Evolutionary conservation across 2,888 invertebrate species (phyloP), one percentile per base, ranked within the genome.

Genomic region (Spisula solida): DNA sequence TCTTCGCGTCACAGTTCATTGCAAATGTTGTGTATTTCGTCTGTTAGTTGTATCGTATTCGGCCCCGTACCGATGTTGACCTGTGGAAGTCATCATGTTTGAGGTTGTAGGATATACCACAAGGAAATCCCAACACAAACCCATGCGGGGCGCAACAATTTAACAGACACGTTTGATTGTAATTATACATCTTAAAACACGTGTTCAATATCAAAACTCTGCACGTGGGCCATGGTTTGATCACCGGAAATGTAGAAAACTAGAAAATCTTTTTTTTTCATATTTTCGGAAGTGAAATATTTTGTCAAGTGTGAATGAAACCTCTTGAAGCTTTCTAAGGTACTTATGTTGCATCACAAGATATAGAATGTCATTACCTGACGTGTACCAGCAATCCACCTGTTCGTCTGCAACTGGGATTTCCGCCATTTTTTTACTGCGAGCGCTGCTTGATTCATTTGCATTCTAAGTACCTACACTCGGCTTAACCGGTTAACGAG

Each of bases 171-270:
- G 79, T 85, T 79, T 79, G 78, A 79, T n/a, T 78, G 85, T 56
- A 56, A 78, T 25, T 55, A 78, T 79, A 51, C 78, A 79, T 56
- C 56, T 47, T 85, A 70, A 29, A 82, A 88, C 88, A 88, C 88
- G 85, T 88, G 88, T 88, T 81, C 12, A 51, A 85, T 88, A 88
- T 88, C 85, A 85, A 85, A 85, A 85, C 85, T 20, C 85, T 51
- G 79, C 85, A 85, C 85, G 85, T 85, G 85, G 85, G 75, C 85
- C 18, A 14, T 18, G 31, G 56, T 41, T 85, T 83, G 85, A 79
- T 79, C 55, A 79, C 85, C 56, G 85, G 85, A 79, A 79, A 55
- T 85, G 55, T 79, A 79, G 6, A 18, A n/a, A n/a, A n/a, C n/a
- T n/a, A n/a, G n/a, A n/a, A n/a, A n/a, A n/a, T n/a, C n/a, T n/a